A percentile compares a stretch with the other conserved stretches of the same genome.
These are phyloP conservation scores for Synanthedon andrenaeformis DNA, from an alignment of 2,888 invertebrate genomes.

Conservation along the genomic window DNA sequence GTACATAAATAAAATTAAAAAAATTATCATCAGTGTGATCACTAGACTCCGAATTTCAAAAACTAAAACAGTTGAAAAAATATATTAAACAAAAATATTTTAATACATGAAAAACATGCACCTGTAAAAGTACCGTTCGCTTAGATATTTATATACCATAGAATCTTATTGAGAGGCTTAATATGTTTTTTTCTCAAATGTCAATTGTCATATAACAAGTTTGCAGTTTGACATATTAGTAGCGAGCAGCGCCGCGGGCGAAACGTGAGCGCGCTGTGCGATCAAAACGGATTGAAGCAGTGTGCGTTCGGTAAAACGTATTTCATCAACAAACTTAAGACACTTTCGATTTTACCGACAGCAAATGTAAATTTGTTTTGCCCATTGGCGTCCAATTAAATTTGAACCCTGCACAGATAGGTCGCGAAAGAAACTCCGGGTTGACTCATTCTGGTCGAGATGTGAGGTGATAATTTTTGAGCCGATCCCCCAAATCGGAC, in stretches of 20 bases:
- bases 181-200: neutral
- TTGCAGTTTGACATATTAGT: constrained; percentile 8
- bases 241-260: constrained; percentile 3
- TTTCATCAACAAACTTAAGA: neutral
- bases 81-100: too few species aligned
- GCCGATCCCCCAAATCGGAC: constrained; percentile 21
- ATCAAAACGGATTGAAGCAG: neutral
- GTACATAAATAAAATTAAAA: too few species aligned
- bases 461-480: constrained; percentile 23
- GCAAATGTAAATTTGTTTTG: neutral
- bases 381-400: neutral
- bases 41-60: too few species aligned
- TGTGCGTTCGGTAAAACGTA: neutral
- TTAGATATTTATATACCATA: neutral
- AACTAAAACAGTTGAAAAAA: too few species aligned
- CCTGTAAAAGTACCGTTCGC: neutral
- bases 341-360: neutral
- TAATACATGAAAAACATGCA: too few species aligned
- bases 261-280: constrained; percentile 5
- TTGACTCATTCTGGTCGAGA: neutral
- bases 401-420: neutral
- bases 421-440: neutral
- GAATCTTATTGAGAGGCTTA: neutral
- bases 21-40: too few species aligned
- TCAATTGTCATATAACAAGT: constrained; percentile 4